phyloP scores from a whole-genome alignment of 1,140 invertebrate genomes.

The Drosophila sucinea region DNA sequence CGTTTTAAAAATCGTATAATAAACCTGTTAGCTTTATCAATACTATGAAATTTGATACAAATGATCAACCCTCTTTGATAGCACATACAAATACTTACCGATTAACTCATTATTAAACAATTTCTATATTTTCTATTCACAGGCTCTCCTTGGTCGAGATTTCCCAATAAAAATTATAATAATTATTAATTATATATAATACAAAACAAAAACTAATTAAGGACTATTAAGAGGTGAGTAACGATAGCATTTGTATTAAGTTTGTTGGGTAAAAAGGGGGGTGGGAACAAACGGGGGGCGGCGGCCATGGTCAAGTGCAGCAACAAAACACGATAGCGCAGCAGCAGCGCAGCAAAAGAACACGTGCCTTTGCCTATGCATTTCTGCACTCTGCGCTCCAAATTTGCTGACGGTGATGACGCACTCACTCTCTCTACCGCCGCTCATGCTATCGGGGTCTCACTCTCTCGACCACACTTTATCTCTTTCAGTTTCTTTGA shows the following conservation, averaged over 20 bases:
- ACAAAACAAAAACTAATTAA: conserved; percentile 60
- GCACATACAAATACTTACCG: no score
- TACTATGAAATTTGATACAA: no score
- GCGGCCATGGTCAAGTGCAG: conserved; percentile 36
- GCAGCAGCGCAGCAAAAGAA: neutral
- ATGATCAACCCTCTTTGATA: neutral
- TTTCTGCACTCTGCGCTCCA: conserved; percentile 9
- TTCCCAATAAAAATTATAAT: conserved; percentile 23
- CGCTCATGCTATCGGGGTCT: neutral
- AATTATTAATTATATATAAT: conserved; percentile 18
- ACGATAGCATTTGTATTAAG: neutral
- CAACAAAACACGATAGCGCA: neutral
- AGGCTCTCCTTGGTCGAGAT: conserved; percentile 62
- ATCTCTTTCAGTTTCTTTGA: neutral
- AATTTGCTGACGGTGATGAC: conserved; percentile 10
- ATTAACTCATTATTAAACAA: neutral
- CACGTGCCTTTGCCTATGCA: conserved; percentile 9
- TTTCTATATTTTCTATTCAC: conserved; percentile 23
- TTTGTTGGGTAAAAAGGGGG: neutral
- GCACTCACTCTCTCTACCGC: neutral
- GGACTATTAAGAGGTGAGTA: conserved; percentile 76
- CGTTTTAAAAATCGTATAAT: neutral
- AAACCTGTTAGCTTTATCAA: neutral
- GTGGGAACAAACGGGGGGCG: conserved; percentile 8
- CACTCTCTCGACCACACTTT: neutral